These are phyloP conservation scores for Philopotamus ludificatus DNA, from an alignment of 1,140 invertebrate species.

Conservation along the genomic window DNA sequence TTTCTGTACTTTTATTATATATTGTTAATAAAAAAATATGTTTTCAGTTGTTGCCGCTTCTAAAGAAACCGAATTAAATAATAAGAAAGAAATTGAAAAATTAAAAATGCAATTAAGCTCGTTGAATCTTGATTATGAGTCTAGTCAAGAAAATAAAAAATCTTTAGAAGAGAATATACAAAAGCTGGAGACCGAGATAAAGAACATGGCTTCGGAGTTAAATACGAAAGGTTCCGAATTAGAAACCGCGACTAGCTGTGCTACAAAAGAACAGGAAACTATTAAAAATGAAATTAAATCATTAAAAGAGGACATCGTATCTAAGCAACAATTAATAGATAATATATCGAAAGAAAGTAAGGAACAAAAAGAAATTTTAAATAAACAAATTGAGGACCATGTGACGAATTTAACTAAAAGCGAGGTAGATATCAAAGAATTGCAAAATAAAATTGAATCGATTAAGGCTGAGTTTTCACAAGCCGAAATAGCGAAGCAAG, in stretches of 20 bases:
- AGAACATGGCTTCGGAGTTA: constrained; percentile 49
- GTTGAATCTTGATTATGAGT: constrained; percentile 56
- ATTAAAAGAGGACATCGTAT: constrained; percentile 47
- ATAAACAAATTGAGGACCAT: constrained; percentile 52
- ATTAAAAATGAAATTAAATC: constrained; percentile 50
- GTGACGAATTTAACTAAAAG: constrained; percentile 50
- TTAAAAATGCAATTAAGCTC: constrained; percentile 59
- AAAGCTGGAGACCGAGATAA: constrained; percentile 49
- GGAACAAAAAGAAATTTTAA: constrained; percentile 51
- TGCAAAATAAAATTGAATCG: constrained; percentile 38
- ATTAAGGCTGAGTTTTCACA: constrained; percentile 32
- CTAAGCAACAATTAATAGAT: constrained; percentile 31
- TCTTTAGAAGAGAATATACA: constrained; percentile 53
- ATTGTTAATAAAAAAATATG: neutral
- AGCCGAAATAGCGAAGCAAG: constrained; percentile 51
- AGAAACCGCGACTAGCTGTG: constrained; percentile 49
- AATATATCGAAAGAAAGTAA: constrained; percentile 45
- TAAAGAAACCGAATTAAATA: constrained; percentile 53
- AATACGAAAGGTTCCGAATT: constrained; percentile 52
- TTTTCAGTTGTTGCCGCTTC: constrained; percentile 50
- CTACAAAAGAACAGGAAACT: constrained; percentile 50
- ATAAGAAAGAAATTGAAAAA: constrained; percentile 58
- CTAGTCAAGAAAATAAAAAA: constrained; percentile 51
- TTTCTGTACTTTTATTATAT: constrained; percentile 1
- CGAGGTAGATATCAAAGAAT: constrained; percentile 22